Percentiles rank a stretch among this genome's conserved stretches.
Evolutionary conservation across 2,113 vertebrate genomes (phyloP).

Genomic region (Hyperoodon ampullatus): DNA sequence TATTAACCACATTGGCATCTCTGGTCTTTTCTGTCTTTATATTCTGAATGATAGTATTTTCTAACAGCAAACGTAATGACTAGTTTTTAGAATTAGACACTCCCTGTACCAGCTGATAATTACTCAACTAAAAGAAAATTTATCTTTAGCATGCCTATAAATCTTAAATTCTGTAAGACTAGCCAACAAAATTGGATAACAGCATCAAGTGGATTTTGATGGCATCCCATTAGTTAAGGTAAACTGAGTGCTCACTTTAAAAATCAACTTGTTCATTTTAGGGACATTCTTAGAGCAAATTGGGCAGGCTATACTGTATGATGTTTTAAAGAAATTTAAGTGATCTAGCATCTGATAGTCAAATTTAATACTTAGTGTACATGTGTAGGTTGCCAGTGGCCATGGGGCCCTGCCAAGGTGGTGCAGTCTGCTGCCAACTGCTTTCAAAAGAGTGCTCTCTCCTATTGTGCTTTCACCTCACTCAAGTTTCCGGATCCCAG

Average conservation of each 20-base stretch:
- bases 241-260: conserved; percentile 29
- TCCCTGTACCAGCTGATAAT: neutral
- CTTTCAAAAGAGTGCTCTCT: neutral
- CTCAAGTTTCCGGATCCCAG: conserved; percentile 14
- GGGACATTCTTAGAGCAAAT: conserved; percentile 37
- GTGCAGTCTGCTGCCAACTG: neutral
- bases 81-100: conserved; percentile 31
- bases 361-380: neutral
- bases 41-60: conserved; percentile 2
- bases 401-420: conserved; percentile 29
- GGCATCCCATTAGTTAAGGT: conserved; percentile 32
- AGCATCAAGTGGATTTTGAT: conserved; percentile 24
- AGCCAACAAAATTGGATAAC: neutral
- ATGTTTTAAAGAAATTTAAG: conserved; percentile 33
- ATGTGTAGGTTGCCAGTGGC: conserved; percentile 3
- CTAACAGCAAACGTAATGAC: neutral
- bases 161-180: neutral
- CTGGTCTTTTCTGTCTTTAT: conserved; percentile 17
- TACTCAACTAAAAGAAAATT: neutral
- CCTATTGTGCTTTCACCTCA: neutral
- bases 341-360: neutral
- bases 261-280: conserved; percentile 27
- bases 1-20: neutral
- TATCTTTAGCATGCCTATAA: neutral
- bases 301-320: neutral